These are phyloP conservation scores for Trichopoda pennipes DNA, from an alignment of 2,888 invertebrate genomes.

Conservation along the genomic window DNA sequence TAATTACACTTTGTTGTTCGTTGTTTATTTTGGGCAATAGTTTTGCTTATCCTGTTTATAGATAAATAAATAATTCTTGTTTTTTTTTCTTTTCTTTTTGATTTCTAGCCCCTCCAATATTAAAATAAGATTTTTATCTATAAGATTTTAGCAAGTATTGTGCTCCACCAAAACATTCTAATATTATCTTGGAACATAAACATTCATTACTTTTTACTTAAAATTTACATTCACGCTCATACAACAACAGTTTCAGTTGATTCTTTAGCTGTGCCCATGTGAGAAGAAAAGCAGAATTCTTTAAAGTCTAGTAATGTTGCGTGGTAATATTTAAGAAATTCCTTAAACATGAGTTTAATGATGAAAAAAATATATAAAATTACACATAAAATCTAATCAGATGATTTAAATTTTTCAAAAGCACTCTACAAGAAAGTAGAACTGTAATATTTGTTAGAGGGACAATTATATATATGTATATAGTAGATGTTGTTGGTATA, in stretches of 20 bases:
- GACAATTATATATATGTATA: too few species aligned
- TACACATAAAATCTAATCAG: conserved; percentile 68
- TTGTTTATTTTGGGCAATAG: conserved; percentile 62
- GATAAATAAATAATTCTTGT: conserved; percentile 47
- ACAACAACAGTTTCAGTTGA: conserved; percentile 13
- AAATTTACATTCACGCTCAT: conserved; percentile 22
- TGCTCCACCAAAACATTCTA: conserved; percentile 63
- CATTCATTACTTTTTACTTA: conserved; percentile 64
- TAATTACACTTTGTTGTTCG: conserved; percentile 59
- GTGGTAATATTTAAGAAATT: conserved; percentile 68
- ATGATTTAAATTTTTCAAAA: conserved; percentile 65
- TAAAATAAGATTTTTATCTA: conserved; percentile 62
- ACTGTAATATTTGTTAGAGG: neutral
- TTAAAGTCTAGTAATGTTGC: conserved; percentile 60
- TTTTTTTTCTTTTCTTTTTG: neutral
- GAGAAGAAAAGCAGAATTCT: conserved; percentile 21
- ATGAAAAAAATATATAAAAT: conserved; percentile 64
- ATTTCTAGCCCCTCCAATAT: conserved; percentile 34
- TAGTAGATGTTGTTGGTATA: too few species aligned
- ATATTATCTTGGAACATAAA: conserved; percentile 68
- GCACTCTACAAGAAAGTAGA: conserved; percentile 45
- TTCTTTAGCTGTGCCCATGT: conserved; percentile 1
- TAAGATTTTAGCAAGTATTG: conserved; percentile 29
- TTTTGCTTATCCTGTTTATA: conserved; percentile 62
- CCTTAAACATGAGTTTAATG: conserved; percentile 67